phyloP scores from a whole-genome alignment of 2,113 vertebrate species.

The Anolis sagrei region DNA sequence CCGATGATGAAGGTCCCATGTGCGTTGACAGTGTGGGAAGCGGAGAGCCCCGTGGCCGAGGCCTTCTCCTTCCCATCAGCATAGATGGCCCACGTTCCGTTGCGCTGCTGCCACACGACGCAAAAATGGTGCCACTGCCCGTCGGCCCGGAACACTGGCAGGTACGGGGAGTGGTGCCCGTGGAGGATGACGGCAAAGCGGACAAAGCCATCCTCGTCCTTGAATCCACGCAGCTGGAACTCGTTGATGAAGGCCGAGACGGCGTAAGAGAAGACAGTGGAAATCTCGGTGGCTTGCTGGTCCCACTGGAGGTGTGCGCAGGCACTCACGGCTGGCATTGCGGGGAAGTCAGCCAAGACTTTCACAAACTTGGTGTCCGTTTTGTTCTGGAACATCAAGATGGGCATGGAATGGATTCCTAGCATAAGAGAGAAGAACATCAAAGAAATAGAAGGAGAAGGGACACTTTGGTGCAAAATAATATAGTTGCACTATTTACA shows the following conservation, averaged over 20 bases:
- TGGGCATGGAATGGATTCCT: slow-evolving; percentile 61
- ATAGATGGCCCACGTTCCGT: slow-evolving; percentile 80
- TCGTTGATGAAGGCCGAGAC: slow-evolving; percentile 82
- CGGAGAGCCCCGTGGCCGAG: slow-evolving; percentile 65
- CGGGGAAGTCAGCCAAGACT: slow-evolving; percentile 76
- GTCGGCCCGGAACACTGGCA: slow-evolving; percentile 79
- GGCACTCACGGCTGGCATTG: slow-evolving; percentile 78
- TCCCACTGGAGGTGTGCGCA: slow-evolving; percentile 89
- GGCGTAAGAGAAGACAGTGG: slow-evolving; percentile 87
- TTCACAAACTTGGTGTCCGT: slow-evolving; percentile 78
- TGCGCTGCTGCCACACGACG: slow-evolving; percentile 79
- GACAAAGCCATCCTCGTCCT: slow-evolving; percentile 74
- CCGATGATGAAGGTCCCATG: slow-evolving; percentile 87
- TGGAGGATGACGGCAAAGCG: slow-evolving; percentile 85
- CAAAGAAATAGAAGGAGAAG: too few relatives aligned
- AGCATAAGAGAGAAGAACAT: not conserved
- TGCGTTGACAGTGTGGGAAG: slow-evolving; percentile 76
- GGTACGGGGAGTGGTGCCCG: slow-evolving; percentile 84
- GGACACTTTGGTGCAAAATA: too few relatives aligned
- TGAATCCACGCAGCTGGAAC: slow-evolving; percentile 86
- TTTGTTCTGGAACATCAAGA: slow-evolving; percentile 80
- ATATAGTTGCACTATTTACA: too few relatives aligned
- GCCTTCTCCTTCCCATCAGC: slow-evolving; percentile 79
- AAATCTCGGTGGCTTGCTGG: slow-evolving; percentile 66
- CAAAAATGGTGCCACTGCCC: slow-evolving; percentile 89